Base-by-base conservation (phyloP, 2,113 vertebrate genomes). In the Caloenas nicobarica region DNA sequence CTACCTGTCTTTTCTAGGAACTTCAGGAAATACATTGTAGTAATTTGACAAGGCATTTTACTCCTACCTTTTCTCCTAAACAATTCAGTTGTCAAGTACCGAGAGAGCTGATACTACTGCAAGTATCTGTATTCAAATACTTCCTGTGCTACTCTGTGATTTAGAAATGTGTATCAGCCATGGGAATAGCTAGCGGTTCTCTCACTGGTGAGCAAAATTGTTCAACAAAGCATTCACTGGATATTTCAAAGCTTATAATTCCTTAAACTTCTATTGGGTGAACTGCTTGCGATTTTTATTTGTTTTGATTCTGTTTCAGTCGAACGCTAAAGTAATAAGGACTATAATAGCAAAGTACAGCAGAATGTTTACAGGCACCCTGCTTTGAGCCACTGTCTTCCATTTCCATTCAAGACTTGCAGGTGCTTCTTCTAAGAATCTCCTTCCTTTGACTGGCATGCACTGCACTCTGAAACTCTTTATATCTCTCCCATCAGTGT, bases 401-500 rank as follows among this genome's bases (percentile, higher is more conserved):
- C 48, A 16, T 58, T 54, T 84, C 58, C 44, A 71, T 44, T 15
- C 56, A 28, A 56, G 61, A 26, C 9, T 57, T 61, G 18, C 50
- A 81, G 4, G 13, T 73, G 31, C 24, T 74, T 2, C 56, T 31
- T 24, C 57, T 46, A 1, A 76, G 29, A 56, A 83, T 28, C 24
- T 38, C 36, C 42, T 90, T 68, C 64, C 19, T 23, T 38, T 68
- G 26, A 24, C 51, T 0, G 2, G 53, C 48, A 33, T 1, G 36
- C n/a, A 5, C 12, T 64, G 58, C 42, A 13, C 48, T n/a, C 73
- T 19, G 34, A 28, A 38, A 23, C 19, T 44, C 10, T 8, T 50
- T 28, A 4, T 6, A 4, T 21, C 36, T 57, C 38, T 54, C 28
- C 40, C 16, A 2, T 3, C 22, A 4, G 16, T 4, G 3, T 18